Base-by-base conservation (phyloP, 2,888 invertebrate genomes). In the Notocelia uddmanniana region DNA sequence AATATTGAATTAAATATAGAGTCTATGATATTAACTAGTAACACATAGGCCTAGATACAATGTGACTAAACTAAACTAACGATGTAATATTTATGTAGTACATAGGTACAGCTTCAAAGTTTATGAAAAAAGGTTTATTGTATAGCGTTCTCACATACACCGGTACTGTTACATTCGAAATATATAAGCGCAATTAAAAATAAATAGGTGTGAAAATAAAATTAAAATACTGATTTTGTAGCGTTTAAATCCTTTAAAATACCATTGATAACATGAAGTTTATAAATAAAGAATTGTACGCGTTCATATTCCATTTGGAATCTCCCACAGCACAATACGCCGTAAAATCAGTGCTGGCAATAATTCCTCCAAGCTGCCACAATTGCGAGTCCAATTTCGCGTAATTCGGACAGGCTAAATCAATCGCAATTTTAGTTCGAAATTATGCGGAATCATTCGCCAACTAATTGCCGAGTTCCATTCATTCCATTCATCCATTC, bases 371-470 rank as follows among this genome's bases (percentile, higher is more conserved):
- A 50, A 18, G n/a, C 45, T 41, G n/a, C 45, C 62, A 13, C 18
- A 62, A 62, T 50, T 62, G 48, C 62, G 31, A 5, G 55, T 50
- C 48, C 19, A 41, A 62, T 62, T 48, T 31, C 13, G 26, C 48
- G 62, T 50, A 62, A 62, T 62, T 50, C 26, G 26, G 45, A 58
- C 62, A 50, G 31, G 50, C 62, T 62, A 50, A 48, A 62, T 62
- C 62, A 50, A 62, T 62, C 48, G 48, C 31, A 62, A 62, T 62
- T 62, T 62, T 58, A 62, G 62, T 50, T 18, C 31, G 50, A 26
- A 62, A 62, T 62, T 62, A 62, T 62, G 62, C 62, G 13, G 62
- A 62, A 62, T 62, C 62, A 62, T 62, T 31, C 48, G 48, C 45
- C 62, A 62, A 62, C 26, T 62, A 58, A 60, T 60, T 45, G 60